Conservation (phyloP, 2,888 invertebrate species). For the Meteorus cinctellus region DNA sequence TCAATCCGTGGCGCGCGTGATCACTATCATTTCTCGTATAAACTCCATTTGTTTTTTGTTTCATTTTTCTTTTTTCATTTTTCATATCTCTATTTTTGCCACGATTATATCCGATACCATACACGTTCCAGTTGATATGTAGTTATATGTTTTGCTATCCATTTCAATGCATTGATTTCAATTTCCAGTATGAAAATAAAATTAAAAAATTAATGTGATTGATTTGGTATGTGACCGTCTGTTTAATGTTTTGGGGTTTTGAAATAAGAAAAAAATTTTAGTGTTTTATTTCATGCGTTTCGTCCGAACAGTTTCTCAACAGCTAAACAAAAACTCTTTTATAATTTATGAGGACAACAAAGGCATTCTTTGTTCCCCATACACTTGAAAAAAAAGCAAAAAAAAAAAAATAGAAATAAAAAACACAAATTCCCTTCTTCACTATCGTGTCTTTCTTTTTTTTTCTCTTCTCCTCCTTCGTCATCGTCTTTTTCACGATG, state of each 20-base stretch:
- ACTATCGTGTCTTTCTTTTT: background rate
- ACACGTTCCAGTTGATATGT: background rate
- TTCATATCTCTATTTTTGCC: background rate
- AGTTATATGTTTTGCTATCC: background rate
- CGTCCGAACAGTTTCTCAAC: background rate
- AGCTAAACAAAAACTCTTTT: background rate
- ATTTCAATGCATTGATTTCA: background rate
- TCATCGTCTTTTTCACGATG: constrained; percentile 1
- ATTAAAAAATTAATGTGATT: background rate
- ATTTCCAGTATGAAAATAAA: background rate
- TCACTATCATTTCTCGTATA: constrained; percentile 10
- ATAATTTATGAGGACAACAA: background rate
- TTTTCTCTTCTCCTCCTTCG: background rate
- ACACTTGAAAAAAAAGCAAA: background rate
- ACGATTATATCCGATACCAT: background rate
- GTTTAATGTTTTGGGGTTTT: background rate
- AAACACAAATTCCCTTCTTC: background rate
- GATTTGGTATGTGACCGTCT: background rate
- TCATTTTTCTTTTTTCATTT: background rate
- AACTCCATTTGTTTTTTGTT: background rate
- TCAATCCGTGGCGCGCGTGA: constrained; percentile 4
- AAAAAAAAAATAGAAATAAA: background rate
- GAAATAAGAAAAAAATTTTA: background rate
- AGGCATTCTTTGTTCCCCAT: background rate
- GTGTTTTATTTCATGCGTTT: background rate